phyloP scores from a whole-genome alignment of 2,113 vertebrate species.

The Dasyornis broadbenti region DNA sequence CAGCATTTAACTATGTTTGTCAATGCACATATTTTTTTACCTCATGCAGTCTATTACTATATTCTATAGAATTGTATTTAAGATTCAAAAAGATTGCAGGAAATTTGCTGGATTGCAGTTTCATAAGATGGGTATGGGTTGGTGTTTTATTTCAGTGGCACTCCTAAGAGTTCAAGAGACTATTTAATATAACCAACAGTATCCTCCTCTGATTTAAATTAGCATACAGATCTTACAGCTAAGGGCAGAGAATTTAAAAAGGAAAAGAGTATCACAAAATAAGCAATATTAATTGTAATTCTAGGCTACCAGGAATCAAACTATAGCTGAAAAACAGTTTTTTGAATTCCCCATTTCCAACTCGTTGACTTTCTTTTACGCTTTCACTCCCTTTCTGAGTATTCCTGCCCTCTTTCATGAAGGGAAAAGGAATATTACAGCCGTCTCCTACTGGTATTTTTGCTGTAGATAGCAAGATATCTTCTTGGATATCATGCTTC shows the following conservation, averaged over 20 bases:
- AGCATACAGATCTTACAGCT: background rate
- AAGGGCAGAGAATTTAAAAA: background rate
- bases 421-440: background rate
- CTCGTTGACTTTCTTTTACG: background rate
- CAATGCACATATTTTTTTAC: background rate
- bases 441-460: background rate
- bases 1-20: background rate
- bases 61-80: constrained; percentile 8
- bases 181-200: background rate
- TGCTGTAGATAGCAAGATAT: background rate
- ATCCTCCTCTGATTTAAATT: background rate
- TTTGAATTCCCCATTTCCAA: background rate
- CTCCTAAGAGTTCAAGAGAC: background rate
- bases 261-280: background rate
- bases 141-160: background rate
- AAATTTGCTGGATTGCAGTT: background rate
- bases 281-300: background rate
- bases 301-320: background rate
- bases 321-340: background rate
- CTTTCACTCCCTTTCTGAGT: background rate
- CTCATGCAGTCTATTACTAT: background rate
- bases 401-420: background rate
- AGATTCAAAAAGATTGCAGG: background rate
- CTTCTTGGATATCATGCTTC: background rate
- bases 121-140: background rate